These are phyloP conservation scores for Epicampocera succincta DNA, from an alignment of 2,888 invertebrate species.

Conservation along the genomic window DNA sequence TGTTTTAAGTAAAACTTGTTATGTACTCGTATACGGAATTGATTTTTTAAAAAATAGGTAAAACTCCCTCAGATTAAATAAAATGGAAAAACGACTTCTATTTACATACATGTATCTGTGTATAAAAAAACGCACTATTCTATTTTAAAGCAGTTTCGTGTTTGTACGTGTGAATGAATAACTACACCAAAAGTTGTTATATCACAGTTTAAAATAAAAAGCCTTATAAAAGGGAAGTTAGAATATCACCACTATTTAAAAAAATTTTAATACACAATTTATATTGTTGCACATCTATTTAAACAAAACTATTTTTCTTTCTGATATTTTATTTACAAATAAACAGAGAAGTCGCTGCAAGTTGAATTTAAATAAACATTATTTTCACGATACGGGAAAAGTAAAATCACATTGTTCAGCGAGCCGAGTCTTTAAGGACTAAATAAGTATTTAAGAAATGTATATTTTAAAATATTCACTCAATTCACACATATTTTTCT, in stretches of 20 bases:
- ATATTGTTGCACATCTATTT: not conserved
- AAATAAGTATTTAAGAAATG: conserved; percentile 19
- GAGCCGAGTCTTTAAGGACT: conserved; percentile 65
- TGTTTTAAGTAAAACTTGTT: not conserved
- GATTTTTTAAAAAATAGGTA: conserved; percentile 3
- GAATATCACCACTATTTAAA: conserved; percentile 17
- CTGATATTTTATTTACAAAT: conserved; percentile 26
- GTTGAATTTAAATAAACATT: conserved; percentile 53
- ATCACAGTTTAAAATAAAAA: conserved; percentile 63
- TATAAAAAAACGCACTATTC: conserved; percentile 33
- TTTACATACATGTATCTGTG: not conserved
- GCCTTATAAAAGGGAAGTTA: conserved; percentile 6
- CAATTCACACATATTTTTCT: conserved; percentile 15
- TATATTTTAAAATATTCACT: conserved; percentile 31
- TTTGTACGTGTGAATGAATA: conserved; percentile 6
- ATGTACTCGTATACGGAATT: conserved; percentile 47
- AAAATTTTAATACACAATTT: conserved; percentile 18
- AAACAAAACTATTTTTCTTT: conserved; percentile 5
- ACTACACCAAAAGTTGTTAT: conserved; percentile 59
- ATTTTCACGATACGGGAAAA: conserved; percentile 27
- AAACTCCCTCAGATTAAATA: conserved; percentile 2
- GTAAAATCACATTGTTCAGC: conserved; percentile 59
- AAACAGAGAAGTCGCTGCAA: conserved; percentile 63
- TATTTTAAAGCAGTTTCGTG: conserved; percentile 19
- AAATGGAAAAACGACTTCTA: not conserved